A percentile compares a stretch with the other conserved stretches of the same genome.
Conservation (phyloP, 2,797 vertebrate species). For the Notolabrus celidotus region DNA sequence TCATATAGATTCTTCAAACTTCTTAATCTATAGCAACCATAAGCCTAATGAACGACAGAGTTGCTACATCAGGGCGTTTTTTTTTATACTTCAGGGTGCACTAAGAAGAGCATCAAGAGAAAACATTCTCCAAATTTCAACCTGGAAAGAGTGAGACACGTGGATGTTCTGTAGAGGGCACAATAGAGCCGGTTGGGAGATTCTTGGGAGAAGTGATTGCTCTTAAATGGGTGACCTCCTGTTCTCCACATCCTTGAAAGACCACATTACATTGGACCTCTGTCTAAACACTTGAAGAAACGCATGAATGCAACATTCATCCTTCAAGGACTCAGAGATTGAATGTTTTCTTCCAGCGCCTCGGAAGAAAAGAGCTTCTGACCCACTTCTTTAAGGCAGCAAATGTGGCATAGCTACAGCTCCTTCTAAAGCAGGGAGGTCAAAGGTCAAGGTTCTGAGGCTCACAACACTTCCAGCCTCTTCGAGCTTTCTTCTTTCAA, state of each 20-base stretch:
- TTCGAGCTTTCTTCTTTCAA: conserved; percentile 49
- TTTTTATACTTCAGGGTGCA: conserved; percentile 32
- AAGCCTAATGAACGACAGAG: conserved; percentile 39
- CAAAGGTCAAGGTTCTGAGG: conserved; percentile 55
- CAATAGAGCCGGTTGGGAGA: conserved; percentile 24
- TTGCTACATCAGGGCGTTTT: conserved; percentile 17
- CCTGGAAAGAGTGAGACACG: conserved; percentile 8
- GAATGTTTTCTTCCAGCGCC: conserved; percentile 51
- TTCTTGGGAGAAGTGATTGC: conserved; percentile 42
- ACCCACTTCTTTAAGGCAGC: conserved; percentile 55
- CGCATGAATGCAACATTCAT: conserved; percentile 56
- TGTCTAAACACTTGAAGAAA: conserved; percentile 41
- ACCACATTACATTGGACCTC: conserved; percentile 45
- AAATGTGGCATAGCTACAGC: conserved; percentile 39
- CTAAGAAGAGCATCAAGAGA: conserved; percentile 23
- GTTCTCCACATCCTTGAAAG: conserved; percentile 42
- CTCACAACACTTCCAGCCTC: conserved; percentile 32
- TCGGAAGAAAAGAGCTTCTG: conserved; percentile 59
- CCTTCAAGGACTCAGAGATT: conserved; percentile 58
- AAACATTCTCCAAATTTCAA: conserved; percentile 44
- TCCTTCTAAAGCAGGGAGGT: conserved; percentile 48
- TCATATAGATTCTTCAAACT: conserved; percentile 11
- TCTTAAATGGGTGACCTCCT: conserved; percentile 64
- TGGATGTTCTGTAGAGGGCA: conserved; percentile 9
- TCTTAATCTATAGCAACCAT: conserved; percentile 11